Conservation (phyloP, 2,113 vertebrate species). For the Struthio camelus region DNA sequence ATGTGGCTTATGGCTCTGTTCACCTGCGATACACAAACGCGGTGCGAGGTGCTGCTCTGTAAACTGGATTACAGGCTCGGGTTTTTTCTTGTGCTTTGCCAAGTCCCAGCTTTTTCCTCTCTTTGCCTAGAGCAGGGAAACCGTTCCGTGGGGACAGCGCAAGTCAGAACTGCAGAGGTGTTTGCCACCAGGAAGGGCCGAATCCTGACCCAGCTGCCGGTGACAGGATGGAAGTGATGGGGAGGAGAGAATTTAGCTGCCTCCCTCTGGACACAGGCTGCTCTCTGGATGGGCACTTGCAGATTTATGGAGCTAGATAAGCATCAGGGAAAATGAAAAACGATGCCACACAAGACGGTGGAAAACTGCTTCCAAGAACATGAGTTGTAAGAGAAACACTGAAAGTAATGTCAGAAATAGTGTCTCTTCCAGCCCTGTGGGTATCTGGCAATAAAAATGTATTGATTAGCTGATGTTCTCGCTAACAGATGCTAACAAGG, state of each 20-base stretch:
- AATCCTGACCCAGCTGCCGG: background rate
- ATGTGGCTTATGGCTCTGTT: slow-evolving; percentile 64
- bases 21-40: slow-evolving; percentile 8
- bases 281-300: background rate
- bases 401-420: slow-evolving; percentile 38
- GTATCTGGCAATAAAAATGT: slow-evolving; percentile 48
- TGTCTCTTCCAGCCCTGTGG: slow-evolving; percentile 53
- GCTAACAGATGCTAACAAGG: slow-evolving; percentile 46
- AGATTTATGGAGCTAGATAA: slow-evolving; percentile 26
- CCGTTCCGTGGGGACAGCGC: background rate
- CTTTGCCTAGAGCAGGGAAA: slow-evolving; percentile 9
- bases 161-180: background rate
- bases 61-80: slow-evolving; percentile 41
- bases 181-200: background rate
- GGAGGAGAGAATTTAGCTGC: background rate
- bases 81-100: slow-evolving; percentile 42
- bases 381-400: slow-evolving; percentile 24
- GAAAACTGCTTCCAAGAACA: slow-evolving; percentile 35
- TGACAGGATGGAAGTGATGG: background rate
- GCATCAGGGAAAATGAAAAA: slow-evolving; percentile 5
- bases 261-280: background rate
- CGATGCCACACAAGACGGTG: slow-evolving; percentile 39
- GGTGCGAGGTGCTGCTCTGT: background rate
- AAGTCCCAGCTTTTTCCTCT: slow-evolving; percentile 36
- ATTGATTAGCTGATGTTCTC: slow-evolving; percentile 57